phyloP scores from a whole-genome alignment of 1,140 invertebrate species.

The Formica selysi region DNA sequence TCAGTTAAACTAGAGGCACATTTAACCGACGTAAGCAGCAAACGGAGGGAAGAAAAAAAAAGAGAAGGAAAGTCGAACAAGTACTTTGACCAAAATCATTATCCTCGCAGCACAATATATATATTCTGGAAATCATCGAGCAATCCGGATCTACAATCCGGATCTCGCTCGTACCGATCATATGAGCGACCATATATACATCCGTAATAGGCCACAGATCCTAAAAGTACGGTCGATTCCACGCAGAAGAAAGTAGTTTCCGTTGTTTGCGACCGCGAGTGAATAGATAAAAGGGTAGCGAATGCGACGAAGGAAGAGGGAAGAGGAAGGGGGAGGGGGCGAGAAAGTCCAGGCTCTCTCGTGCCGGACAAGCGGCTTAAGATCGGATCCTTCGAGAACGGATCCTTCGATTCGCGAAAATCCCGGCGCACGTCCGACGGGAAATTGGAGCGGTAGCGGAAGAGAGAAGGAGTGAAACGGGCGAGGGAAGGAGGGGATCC shows the following conservation, averaged over 20 bases:
- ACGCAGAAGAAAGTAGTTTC: slow-evolving; percentile 16
- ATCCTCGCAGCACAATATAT: not conserved
- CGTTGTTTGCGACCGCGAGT: slow-evolving; percentile 1
- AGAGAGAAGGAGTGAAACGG: not conserved
- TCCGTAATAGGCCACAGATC: not conserved
- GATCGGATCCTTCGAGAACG: slow-evolving; percentile 42
- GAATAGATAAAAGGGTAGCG: slow-evolving; percentile 61
- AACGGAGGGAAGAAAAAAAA: not conserved
- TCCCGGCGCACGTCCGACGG: slow-evolving; percentile 51
- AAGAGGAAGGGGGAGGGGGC: not conserved
- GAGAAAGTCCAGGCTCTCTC: slow-evolving; percentile 36
- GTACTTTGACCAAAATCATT: not conserved
- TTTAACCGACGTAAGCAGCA: not conserved
- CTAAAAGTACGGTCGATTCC: not conserved
- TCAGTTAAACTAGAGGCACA: slow-evolving; percentile 13
- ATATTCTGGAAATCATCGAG: not conserved
- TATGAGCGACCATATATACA: not conserved
- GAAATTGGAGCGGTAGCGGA: slow-evolving; percentile 52
- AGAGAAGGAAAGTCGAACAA: not conserved
- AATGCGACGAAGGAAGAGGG: not conserved
- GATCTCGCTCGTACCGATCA: slow-evolving; percentile 23
- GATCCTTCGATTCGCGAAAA: slow-evolving; percentile 64
- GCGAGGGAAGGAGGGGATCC: too few species aligned
- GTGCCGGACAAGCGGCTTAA: slow-evolving; percentile 45
- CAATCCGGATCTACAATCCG: not conserved